Percentiles rank a stretch among this genome's conserved stretches.
Conservation (phyloP, 2,797 vertebrate genomes). For the Catostomus latipinnis region DNA sequence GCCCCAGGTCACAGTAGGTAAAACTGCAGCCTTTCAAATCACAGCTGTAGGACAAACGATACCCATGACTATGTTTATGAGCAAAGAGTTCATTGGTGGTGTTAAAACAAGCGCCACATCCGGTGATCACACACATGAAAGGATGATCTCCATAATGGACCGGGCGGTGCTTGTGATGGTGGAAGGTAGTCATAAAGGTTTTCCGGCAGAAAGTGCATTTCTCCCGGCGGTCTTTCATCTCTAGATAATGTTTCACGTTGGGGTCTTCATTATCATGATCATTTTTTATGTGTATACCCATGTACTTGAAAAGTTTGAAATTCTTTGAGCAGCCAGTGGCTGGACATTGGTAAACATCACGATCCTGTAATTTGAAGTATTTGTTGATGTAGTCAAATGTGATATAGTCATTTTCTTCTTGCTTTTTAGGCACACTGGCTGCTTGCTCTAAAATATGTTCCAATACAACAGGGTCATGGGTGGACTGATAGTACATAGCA, state of each 20-base stretch:
- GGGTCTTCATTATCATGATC: constrained; percentile 90
- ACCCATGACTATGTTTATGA: constrained; percentile 94
- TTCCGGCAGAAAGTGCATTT: constrained; percentile 93
- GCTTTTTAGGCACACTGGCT: constrained; percentile 70
- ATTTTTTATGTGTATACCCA: constrained; percentile 93
- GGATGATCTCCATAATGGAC: constrained; percentile 88
- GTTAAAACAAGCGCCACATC: constrained; percentile 87
- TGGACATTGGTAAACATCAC: constrained; percentile 93
- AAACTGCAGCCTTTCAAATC: constrained; percentile 92
- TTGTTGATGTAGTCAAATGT: constrained; percentile 89
- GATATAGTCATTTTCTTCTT: constrained; percentile 77
- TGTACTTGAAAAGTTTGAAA: constrained; percentile 97
- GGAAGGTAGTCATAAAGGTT: constrained; percentile 91
- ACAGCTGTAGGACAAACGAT: constrained; percentile 89
- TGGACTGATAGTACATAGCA: constrained; percentile 80
- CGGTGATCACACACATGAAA: constrained; percentile 88
- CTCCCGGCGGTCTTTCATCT: constrained; percentile 93
- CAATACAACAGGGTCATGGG: constrained; percentile 76
- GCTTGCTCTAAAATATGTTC: constrained; percentile 77
- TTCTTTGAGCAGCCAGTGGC: constrained; percentile 87
- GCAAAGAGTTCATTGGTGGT: constrained; percentile 89
- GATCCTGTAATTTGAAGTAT: constrained; percentile 89
- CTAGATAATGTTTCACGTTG: constrained; percentile 92
- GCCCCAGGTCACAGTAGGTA: constrained; percentile 92
- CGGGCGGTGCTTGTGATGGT: constrained; percentile 88